Base-by-base conservation (phyloP, 1,140 invertebrate genomes). In the Sitophilus oryzae region DNA sequence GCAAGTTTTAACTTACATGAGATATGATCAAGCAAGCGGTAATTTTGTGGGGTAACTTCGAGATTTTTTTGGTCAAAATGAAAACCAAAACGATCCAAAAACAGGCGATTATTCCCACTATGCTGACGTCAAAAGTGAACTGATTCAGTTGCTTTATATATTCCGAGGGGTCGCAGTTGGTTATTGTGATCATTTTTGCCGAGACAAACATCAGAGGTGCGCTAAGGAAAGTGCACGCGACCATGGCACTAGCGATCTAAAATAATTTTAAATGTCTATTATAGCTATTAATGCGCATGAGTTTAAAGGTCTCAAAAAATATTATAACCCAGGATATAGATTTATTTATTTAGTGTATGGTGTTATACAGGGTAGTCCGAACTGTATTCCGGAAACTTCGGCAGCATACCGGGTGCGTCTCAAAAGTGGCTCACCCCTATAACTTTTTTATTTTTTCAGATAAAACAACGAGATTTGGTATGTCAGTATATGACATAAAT, bases 171-270 rank as follows among this genome's bases (percentile, higher is more conserved):
- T 80, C 76, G 2, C 84, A 67, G 59, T 82, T 82, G 45, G 82
- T 85, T 18, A 92, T 77, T 10, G 83, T 82, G 53, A 95, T 89
- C 79, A 97, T 86, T 77, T 92, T 92, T 4, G 93, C 93, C 0
- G 93, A 96, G 30, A 96, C 80, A 69, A 95, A 95, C 87, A 96
- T 96, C 36, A 96, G 74, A 0, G 93, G 94, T 1, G 91, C 93
- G 9, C 92, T 93, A 25, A 96, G 72, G 69, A 96, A 92, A 0
- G 93, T 97, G 57, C 92, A 93, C 2, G 89, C 84, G 3, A 97
- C 92, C 86, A 97, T 90, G 36, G 89, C 86, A 53, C 86, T 88
- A 1, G 93, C 91, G 70, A 95, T 86, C 82, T 91, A 67, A 58
- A 53, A 57, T 55, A 54, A 41, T 14, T 10, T 46, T 48, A 20